Conservation (phyloP, 2,888 invertebrate genomes). For the Oscheius sp. region DNA sequence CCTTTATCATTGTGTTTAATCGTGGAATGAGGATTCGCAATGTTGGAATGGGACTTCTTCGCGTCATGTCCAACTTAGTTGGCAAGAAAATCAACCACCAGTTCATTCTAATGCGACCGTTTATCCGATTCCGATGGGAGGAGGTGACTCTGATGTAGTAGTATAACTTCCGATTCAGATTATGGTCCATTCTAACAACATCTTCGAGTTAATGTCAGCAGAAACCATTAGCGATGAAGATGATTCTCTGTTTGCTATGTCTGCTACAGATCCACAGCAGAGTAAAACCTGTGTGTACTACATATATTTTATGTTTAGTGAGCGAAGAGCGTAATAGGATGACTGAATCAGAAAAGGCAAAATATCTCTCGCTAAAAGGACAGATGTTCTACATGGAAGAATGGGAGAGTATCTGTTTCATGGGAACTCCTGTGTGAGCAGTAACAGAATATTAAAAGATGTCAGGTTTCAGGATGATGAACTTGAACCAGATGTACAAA, state of each 20-base stretch:
- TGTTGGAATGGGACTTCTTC: slow-evolving; percentile 87
- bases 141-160: slow-evolving; percentile 79
- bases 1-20: slow-evolving; percentile 96
- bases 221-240: slow-evolving; percentile 78
- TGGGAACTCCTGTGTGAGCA: slow-evolving; percentile 87
- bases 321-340: slow-evolving; percentile 79
- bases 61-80: slow-evolving; percentile 86
- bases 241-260: slow-evolving; percentile 32
- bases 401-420: slow-evolving; percentile 96
- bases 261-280: slow-evolving; percentile 50
- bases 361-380: slow-evolving; percentile 83
- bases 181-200: slow-evolving; percentile 92
- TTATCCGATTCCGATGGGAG: slow-evolving; percentile 92
- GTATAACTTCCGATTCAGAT: slow-evolving; percentile 78
- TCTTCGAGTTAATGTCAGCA: slow-evolving; percentile 91
- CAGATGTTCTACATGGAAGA: slow-evolving; percentile 99
- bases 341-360: slow-evolving; percentile 55
- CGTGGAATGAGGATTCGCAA: slow-evolving; percentile 78
- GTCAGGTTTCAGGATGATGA: slow-evolving; percentile 81
- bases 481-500: slow-evolving; percentile 89
- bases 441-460: not conserved
- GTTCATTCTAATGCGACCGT: slow-evolving; percentile 90
- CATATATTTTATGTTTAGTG: slow-evolving; percentile 39
- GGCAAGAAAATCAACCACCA: slow-evolving; percentile 91
- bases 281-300: slow-evolving; percentile 23